phyloP scores from a whole-genome alignment of 2,888 invertebrate genomes.

The Ethmia dodecea region DNA sequence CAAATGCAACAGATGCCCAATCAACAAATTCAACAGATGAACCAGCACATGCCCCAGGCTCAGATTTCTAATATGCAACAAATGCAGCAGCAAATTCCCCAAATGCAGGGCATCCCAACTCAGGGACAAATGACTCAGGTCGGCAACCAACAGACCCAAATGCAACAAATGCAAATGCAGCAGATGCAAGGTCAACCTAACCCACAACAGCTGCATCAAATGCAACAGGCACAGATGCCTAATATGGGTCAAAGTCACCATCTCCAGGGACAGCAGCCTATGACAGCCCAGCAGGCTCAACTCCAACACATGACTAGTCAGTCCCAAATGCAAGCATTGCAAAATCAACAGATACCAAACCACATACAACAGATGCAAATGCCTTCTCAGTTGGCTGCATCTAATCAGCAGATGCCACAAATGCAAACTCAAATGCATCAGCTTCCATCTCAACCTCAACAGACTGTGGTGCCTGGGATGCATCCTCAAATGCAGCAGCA shows the following conservation, averaged over 20 bases:
- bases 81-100: slow-evolving; percentile 72
- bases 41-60: slow-evolving; percentile 65
- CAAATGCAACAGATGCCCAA: slow-evolving; percentile 74
- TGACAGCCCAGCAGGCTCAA: slow-evolving; percentile 68
- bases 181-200: slow-evolving; percentile 69
- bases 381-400: slow-evolving; percentile 58
- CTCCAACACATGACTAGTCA: slow-evolving; percentile 71
- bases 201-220: slow-evolving; percentile 66
- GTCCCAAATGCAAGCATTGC: slow-evolving; percentile 71
- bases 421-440: slow-evolving; percentile 75
- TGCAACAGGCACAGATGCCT: slow-evolving; percentile 71
- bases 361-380: slow-evolving; percentile 76
- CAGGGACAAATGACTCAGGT: slow-evolving; percentile 69
- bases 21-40: slow-evolving; percentile 74
- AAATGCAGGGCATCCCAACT: slow-evolving; percentile 67
- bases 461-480: slow-evolving; percentile 69
- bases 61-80: slow-evolving; percentile 70
- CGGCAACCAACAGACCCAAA: slow-evolving; percentile 63
- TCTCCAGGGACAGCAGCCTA: slow-evolving; percentile 62
- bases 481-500: slow-evolving; percentile 73
- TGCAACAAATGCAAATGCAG: slow-evolving; percentile 74
- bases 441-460: slow-evolving; percentile 68
- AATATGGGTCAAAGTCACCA: slow-evolving; percentile 68
- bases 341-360: slow-evolving; percentile 75
- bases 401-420: slow-evolving; percentile 69